Base-by-base conservation (phyloP, 2,797 vertebrate genomes). In the Anabacerthia variegaticeps region DNA sequence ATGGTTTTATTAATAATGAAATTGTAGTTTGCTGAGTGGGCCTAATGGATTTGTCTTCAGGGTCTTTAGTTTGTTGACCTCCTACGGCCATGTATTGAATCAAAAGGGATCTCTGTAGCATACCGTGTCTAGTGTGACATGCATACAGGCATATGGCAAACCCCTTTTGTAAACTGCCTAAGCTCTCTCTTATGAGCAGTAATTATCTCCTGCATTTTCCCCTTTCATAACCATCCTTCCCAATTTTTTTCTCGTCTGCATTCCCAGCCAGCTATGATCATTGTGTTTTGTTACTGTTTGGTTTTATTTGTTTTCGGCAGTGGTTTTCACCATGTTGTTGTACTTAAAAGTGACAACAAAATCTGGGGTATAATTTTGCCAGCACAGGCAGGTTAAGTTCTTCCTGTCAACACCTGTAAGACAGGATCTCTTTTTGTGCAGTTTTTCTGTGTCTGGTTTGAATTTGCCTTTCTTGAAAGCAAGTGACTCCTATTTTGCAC, bases 261-360 rank as follows among this genome's bases (percentile, higher is more conserved):
- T 81, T 71, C 44, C 32, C 23, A 39, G 19, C 34, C 34, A 11
- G 52, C 34, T 12, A 0, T 43, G 41, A 43, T 30, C 21, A 6
- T 28, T 49, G 12, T 3, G 22, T 66, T 76, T 69, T 28, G 11
- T 37, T 52, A 26, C 27, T 77, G 8, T 71, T 77, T 28, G 39
- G 14, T 75, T 75, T 3, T n/a, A 10, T 39, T 74, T 72, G n/a
- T 63, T 84, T 41, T 58, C 55, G 51, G 43, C 27, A 51, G 43
- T 0, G 0, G 12, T 71, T 86, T 69, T 30, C 36, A 27, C 26
- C 28, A 43, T 22, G 55, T 18, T 26, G 23, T 43, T 43, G 6
- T 15, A n/a, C 52, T 49, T 86, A 8, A n/a, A 77, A 49, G 65
- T 63, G 27, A 32, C 28, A 10, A 0, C 48, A 67, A 21, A 16